Evolutionary conservation across 2,888 invertebrate genomes (phyloP), one percentile per base, ranked within the genome.

Genomic region (Venusia cambrica): DNA sequence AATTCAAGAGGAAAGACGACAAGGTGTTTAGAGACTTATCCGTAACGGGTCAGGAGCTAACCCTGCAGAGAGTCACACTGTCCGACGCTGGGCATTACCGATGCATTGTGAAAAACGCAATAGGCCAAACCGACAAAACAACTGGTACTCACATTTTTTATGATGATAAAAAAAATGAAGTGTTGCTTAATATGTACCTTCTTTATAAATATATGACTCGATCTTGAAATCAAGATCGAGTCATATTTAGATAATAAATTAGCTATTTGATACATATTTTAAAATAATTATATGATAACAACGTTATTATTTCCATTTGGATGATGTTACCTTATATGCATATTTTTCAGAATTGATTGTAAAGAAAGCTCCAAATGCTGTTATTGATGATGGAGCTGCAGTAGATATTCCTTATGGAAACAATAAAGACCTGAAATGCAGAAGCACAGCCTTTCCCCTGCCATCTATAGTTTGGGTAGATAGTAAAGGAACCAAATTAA

Each of bases 381-480:
- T 4, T 10, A 36, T 36, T 4, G 12, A 17, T 2, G 7, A 27
- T 4, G 36, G 26, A 14, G 4, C 16, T n/a, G 5, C 12, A 8
- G 10, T 22, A 2, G 19, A 11, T 17, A 29, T 26, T 24, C n/a
- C 29, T 0, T 44, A 44, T 14, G 33, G 39, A 16, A 33, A 19
- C 7, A 30, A 4, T 13, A 13, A 30, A 11, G 14, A 17, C 2
- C 15, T 39, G 0, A 33, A 18, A 7, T 44, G 44, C 11, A 22
- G 5, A 4, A 12, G 33, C 1, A 14, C 9, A 4, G 39, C 33
- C 5, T 36, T 14, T 14, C 44, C 44, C 2, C n/a, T n/a, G 3
- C 36, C 39, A 8, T 26, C 9, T 6, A 27, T 37, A n/a, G 5
- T 19, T 3, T 44, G 39, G 39, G 27, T 7, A 5, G 36, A 39